Conservation (phyloP, 2,888 invertebrate species). For the Pilophorus perplexus region DNA sequence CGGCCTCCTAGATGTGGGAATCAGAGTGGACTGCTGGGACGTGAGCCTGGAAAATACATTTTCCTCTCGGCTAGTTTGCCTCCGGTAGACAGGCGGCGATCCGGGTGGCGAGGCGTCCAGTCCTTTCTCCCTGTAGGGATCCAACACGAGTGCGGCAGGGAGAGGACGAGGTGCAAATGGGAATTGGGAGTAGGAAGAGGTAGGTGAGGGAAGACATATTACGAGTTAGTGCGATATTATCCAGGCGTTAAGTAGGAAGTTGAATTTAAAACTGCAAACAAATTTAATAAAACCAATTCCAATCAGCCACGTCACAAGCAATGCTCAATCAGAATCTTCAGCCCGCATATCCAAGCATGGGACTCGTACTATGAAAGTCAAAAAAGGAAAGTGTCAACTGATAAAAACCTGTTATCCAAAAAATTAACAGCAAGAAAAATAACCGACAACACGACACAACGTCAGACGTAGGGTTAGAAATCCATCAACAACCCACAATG, state of each 20-base stretch:
- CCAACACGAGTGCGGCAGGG: background rate
- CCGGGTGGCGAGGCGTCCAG: slow-evolving; percentile 61
- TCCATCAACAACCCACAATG: no score
- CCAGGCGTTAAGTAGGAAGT: slow-evolving; percentile 4
- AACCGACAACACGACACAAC: no score
- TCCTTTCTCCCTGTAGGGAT: slow-evolving; percentile 55
- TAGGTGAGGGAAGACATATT: background rate
- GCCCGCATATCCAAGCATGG: no score
- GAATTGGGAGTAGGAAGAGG: slow-evolving; percentile 29
- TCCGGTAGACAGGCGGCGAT: slow-evolving; percentile 58
- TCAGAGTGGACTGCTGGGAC: slow-evolving; percentile 51
- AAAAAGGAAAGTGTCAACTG: no score
- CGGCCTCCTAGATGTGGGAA: slow-evolving; percentile 33
- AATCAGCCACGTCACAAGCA: background rate
- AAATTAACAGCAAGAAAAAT: no score
- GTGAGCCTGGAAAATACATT: slow-evolving; percentile 76
- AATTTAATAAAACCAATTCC: slow-evolving; percentile 15
- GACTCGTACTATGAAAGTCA: no score
- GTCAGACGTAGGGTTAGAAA: no score
- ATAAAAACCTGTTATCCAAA: no score
- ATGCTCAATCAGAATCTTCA: background rate
- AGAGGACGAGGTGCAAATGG: background rate
- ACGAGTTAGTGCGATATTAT: slow-evolving; percentile 36
- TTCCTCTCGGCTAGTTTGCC: slow-evolving; percentile 55
- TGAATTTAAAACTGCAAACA: no score